Percentiles rank a stretch among this genome's conserved stretches.
Evolutionary conservation across 2,113 vertebrate genomes (phyloP).

Genomic region (Grammomys dolichurus): DNA sequence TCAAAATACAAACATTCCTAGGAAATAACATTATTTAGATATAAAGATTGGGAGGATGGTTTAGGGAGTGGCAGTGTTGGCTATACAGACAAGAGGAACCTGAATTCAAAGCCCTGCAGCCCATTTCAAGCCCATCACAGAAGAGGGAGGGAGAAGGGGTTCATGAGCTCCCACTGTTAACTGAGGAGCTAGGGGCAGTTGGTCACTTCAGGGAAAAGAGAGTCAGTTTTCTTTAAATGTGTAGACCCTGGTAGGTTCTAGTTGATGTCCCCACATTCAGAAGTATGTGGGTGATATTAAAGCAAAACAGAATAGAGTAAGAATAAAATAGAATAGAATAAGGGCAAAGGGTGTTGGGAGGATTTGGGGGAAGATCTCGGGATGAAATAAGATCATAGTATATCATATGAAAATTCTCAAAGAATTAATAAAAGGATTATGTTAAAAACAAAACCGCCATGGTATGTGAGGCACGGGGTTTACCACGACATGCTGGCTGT

Average conservation of each 20-base stretch:
- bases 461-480: neutral
- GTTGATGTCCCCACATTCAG: neutral
- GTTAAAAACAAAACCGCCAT: neutral
- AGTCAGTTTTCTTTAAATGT: neutral
- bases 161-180: neutral
- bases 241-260: too few species aligned
- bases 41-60: neutral
- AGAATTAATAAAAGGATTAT: neutral
- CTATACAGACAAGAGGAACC: too few species aligned
- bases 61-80: neutral
- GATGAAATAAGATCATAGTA: neutral
- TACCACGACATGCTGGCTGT: neutral
- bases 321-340: neutral
- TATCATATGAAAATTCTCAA: neutral
- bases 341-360: neutral
- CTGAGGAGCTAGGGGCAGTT: too few species aligned
- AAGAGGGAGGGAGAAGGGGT: neutral
- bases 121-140: too few species aligned
- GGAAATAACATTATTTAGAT: slow-evolving; percentile 2
- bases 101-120: too few species aligned
- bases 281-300: neutral
- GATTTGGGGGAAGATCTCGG: neutral
- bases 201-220: neutral
- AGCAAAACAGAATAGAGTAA: neutral
- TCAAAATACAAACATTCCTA: neutral